Evolutionary conservation across 2,888 invertebrate species (phyloP).

Genomic region (Stenolophus ochropezus): DNA sequence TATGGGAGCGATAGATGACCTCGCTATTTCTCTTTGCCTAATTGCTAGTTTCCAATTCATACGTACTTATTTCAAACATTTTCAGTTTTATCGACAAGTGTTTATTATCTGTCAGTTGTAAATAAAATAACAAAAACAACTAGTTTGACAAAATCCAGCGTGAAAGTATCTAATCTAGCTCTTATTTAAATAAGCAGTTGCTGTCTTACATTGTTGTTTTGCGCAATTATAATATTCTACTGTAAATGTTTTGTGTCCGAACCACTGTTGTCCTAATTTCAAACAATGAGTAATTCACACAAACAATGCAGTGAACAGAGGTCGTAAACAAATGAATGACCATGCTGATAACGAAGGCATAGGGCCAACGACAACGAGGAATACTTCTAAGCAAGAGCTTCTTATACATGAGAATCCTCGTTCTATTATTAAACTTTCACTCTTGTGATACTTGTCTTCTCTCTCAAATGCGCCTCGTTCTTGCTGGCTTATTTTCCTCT

Average conservation of each 20-base stretch:
- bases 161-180: constrained; percentile 17
- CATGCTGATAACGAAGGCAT: constrained; percentile 37
- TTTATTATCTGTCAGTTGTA: constrained; percentile 18
- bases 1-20: constrained; percentile 61
- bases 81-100: constrained; percentile 5
- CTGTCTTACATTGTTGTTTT: constrained; percentile 14
- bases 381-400: background rate
- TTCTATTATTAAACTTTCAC: constrained; percentile 54
- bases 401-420: constrained; percentile 21
- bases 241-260: background rate
- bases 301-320: background rate
- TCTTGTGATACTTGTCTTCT: constrained; percentile 3
- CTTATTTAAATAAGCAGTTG: constrained; percentile 1
- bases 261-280: constrained; percentile 7
- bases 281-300: constrained; percentile 21
- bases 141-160: background rate
- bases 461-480: constrained; percentile 27
- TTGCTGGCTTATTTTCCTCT: constrained; percentile 3
- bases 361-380: constrained; percentile 4
- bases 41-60: constrained; percentile 4
- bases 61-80: background rate
- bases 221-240: background rate
- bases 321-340: constrained; percentile 7
- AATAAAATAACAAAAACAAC: constrained; percentile 23
- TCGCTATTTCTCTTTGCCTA: constrained; percentile 34